phyloP scores from a whole-genome alignment of 2,888 invertebrate genomes.

The Ptychoptera contaminata region DNA sequence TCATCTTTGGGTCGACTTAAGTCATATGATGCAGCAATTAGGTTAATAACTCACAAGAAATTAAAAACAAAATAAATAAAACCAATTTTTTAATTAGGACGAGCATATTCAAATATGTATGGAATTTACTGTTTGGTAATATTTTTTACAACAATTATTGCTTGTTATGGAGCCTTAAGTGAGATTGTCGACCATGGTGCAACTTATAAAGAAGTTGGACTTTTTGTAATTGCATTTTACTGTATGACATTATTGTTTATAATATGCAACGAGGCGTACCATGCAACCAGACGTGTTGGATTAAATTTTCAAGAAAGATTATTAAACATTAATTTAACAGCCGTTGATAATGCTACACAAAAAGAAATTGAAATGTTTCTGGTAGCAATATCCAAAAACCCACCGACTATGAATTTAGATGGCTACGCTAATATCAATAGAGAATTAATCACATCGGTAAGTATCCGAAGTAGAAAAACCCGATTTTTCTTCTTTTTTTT shows the following conservation, averaged over 20 bases:
- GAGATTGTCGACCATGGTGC: slow-evolving; percentile 56
- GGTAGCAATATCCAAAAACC: slow-evolving; percentile 56
- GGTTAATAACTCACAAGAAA: slow-evolving; percentile 22
- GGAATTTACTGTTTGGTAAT: slow-evolving; percentile 59
- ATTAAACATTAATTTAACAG: slow-evolving; percentile 48
- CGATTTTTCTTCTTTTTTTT: slow-evolving; percentile 7
- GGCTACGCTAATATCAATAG: slow-evolving; percentile 58
- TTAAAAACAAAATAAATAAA: too few relatives aligned
- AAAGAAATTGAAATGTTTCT: slow-evolving; percentile 59
- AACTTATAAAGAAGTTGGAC: slow-evolving; percentile 53
- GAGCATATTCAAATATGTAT: slow-evolving; percentile 62
- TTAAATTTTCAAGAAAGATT: slow-evolving; percentile 46
- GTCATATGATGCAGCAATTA: slow-evolving; percentile 64
- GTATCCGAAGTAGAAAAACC: slow-evolving; percentile 15
- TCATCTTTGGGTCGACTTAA: slow-evolving; percentile 54
- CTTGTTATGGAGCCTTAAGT: slow-evolving; percentile 51
- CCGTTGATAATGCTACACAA: slow-evolving; percentile 46
- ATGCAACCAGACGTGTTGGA: slow-evolving; percentile 46
- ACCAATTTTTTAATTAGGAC: slow-evolving; percentile 25
- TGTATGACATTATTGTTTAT: slow-evolving; percentile 53
- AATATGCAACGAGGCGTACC: slow-evolving; percentile 59
- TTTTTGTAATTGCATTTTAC: slow-evolving; percentile 54
- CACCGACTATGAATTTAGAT: slow-evolving; percentile 60
- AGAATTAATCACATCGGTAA: slow-evolving; percentile 49
- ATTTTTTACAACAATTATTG: slow-evolving; percentile 56